These are phyloP conservation scores for Sesia bembeciformis DNA, from an alignment of 2,888 invertebrate genomes.

Conservation along the genomic window DNA sequence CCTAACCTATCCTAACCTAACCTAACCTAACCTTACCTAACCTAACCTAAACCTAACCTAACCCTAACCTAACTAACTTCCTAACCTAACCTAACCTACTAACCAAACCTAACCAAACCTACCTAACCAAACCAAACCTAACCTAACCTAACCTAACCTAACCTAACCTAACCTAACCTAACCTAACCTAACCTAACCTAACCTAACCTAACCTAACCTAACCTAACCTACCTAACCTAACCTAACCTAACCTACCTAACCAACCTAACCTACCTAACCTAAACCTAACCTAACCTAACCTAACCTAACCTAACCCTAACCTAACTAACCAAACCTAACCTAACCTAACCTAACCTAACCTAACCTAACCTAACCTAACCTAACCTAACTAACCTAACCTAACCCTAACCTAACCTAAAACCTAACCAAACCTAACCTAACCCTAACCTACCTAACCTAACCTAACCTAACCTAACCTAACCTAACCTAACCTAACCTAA, in stretches of 20 bases:
- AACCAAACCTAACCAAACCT: slow-evolving; percentile 2
- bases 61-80: slow-evolving; percentile 1
- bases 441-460: not conserved
- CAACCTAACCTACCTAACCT: slow-evolving; percentile 1
- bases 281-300: slow-evolving; percentile 1
- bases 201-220: not conserved
- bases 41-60: slow-evolving; percentile 2
- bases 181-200: not conserved
- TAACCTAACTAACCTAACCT: not conserved
- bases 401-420: slow-evolving; percentile 1
- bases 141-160: slow-evolving; percentile 3
- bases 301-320: slow-evolving; percentile 3
- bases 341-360: slow-evolving; percentile 2
- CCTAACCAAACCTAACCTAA: not conserved
- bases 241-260: slow-evolving; percentile 1
- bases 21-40: slow-evolving; percentile 1
- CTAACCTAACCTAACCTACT: slow-evolving; percentile 3
- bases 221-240: not conserved
- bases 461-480: not conserved
- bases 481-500: slow-evolving; percentile 4
- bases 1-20: slow-evolving; percentile 1
- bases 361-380: not conserved
- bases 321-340: slow-evolving; percentile 1
- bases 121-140: slow-evolving; percentile 2
- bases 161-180: slow-evolving; percentile 1